Evolutionary conservation across 2,888 invertebrate species (phyloP).

Genomic region (Cinara cedri): DNA sequence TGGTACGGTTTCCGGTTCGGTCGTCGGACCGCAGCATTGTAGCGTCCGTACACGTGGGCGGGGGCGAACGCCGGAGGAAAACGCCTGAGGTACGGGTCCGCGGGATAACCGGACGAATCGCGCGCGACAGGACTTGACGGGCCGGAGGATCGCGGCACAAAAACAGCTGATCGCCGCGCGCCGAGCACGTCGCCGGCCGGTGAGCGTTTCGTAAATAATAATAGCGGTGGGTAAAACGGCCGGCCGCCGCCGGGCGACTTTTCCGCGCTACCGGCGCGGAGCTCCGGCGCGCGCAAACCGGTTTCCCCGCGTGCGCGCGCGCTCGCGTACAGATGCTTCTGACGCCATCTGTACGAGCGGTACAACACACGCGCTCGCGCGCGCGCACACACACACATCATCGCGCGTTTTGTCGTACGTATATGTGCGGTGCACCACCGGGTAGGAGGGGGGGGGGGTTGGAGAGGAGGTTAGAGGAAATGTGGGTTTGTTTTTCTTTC

Average conservation of each 20-base stretch:
- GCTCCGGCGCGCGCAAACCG: slow-evolving; percentile 7
- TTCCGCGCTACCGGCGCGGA: slow-evolving; percentile 16
- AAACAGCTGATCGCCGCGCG: slow-evolving; percentile 44
- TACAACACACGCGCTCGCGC: neutral
- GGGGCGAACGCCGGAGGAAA: no score
- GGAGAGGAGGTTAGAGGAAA: no score
- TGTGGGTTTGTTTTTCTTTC: no score
- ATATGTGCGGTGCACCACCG: no score
- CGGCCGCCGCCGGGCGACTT: slow-evolving; percentile 18
- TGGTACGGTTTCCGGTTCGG: neutral
- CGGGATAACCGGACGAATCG: neutral
- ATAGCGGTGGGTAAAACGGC: neutral
- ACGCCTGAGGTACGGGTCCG: neutral
- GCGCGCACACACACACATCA: neutral
- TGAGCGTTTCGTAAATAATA: slow-evolving; percentile 28
- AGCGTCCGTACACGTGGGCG: neutral
- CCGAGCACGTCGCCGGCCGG: slow-evolving; percentile 27
- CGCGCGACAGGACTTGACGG: slow-evolving; percentile 6
- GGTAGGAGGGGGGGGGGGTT: no score
- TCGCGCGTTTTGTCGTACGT: no score
- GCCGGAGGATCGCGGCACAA: no score
- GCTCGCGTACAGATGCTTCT: neutral
- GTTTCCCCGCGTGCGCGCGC: slow-evolving; percentile 22
- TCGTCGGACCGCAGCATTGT: neutral
- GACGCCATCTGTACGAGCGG: slow-evolving; percentile 24